These are phyloP conservation scores for Stenolophus ochropezus DNA, from an alignment of 2,888 invertebrate species.

Conservation along the genomic window DNA sequence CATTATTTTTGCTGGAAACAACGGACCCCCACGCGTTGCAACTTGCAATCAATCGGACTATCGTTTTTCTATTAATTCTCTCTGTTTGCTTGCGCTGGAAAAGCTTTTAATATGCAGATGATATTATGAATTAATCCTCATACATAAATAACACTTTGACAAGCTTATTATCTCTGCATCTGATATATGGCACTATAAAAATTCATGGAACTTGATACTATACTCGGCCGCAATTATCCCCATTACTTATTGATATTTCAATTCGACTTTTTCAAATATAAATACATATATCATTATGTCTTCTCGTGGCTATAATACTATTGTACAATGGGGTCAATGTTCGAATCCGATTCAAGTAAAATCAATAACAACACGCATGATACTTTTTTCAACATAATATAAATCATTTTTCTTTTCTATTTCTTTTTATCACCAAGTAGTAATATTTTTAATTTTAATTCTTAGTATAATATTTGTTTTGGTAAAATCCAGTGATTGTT, in stretches of 20 bases:
- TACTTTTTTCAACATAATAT: too few species aligned
- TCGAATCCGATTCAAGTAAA: too few species aligned
- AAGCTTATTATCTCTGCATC: constrained; percentile 45
- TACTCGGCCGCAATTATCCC: neutral
- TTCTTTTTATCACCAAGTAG: too few species aligned
- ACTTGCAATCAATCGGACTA: neutral
- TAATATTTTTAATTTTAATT: too few species aligned
- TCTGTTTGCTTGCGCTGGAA: neutral
- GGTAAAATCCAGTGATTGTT: too few species aligned
- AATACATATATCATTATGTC: neutral
- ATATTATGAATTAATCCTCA: constrained; percentile 48
- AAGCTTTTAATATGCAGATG: constrained; percentile 48
- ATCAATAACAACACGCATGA: too few species aligned
- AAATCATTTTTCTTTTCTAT: too few species aligned
- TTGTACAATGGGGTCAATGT: too few species aligned
- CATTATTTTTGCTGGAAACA: constrained; percentile 51
- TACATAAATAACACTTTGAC: constrained; percentile 47
- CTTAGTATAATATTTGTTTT: too few species aligned
- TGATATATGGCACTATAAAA: constrained; percentile 31
- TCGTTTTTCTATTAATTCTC: neutral
- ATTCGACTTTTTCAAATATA: neutral
- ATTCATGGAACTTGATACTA: constrained; percentile 33
- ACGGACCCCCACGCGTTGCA: constrained; percentile 31
- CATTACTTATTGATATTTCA: neutral
- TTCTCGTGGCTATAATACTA: neutral